A percentile compares a stretch with the other conserved stretches of the same genome.
phyloP scores from a whole-genome alignment of 2,113 vertebrate species.

The Bostrychus sinensis region DNA sequence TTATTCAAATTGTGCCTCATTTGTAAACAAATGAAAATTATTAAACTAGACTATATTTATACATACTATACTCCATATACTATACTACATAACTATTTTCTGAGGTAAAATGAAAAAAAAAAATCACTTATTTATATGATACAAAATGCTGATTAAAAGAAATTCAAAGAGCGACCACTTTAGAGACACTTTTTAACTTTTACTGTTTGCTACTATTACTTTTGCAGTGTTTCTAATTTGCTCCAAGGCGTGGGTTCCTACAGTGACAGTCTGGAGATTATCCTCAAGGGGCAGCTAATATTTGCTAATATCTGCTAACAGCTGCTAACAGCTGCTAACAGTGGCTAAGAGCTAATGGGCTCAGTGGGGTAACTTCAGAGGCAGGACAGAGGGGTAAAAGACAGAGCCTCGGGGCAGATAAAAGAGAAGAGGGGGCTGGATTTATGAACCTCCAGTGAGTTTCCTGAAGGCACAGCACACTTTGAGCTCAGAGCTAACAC shows the following conservation, averaged over 20 bases:
- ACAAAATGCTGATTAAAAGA: no score
- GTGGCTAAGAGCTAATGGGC: not conserved
- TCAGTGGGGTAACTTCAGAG: constrained; percentile 1
- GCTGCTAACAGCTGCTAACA: not conserved
- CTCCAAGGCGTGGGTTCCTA: no score
- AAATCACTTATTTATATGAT: no score
- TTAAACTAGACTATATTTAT: no score
- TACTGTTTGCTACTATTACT: not conserved
- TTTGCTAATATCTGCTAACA: not conserved
- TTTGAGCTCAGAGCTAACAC: not conserved
- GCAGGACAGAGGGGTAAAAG: not conserved
- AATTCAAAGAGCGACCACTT: no score
- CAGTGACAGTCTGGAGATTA: not conserved
- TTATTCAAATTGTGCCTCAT: no score
- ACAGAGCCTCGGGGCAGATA: not conserved
- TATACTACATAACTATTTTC: no score
- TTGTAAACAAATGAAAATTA: no score
- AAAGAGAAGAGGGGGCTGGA: not conserved
- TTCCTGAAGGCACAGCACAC: no score
- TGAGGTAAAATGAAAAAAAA: no score
- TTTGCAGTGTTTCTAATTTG: not conserved
- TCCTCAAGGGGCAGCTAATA: not conserved
- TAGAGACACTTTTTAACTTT: no score
- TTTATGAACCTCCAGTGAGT: not conserved
- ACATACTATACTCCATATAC: no score